These are phyloP conservation scores for Lagria hirta DNA, from an alignment of 2,888 invertebrate genomes.

Conservation along the genomic window DNA sequence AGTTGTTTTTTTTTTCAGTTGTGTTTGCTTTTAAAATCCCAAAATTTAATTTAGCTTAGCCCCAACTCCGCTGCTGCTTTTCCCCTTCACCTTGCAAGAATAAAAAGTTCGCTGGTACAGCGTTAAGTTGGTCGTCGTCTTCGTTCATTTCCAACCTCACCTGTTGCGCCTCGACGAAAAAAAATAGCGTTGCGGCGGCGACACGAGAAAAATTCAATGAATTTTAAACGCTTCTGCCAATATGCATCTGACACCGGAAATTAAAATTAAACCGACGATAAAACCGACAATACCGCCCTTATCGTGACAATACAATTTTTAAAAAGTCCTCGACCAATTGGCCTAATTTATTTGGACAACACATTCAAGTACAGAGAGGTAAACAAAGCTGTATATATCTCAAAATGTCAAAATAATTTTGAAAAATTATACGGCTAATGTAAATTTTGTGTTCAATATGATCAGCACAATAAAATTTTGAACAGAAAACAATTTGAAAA, in stretches of 20 bases:
- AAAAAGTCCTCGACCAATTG: too few relatives aligned
- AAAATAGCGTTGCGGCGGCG: slow-evolving; percentile 40
- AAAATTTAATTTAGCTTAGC: slow-evolving; percentile 15
- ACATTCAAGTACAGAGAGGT: too few relatives aligned
- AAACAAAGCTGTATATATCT: too few relatives aligned
- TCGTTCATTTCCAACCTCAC: slow-evolving; percentile 35
- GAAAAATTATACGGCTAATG: too few relatives aligned
- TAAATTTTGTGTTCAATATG: too few relatives aligned
- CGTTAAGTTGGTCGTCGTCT: slow-evolving; percentile 23
- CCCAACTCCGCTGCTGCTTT: slow-evolving; percentile 21
- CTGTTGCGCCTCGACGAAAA: slow-evolving; percentile 39
- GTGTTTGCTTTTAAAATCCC: too few relatives aligned
- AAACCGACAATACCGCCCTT: slow-evolving; percentile 14
- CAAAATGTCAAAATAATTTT: too few relatives aligned
- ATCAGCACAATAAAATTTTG: too few relatives aligned
- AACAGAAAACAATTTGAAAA: too few relatives aligned
- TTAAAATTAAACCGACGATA: slow-evolving; percentile 26
- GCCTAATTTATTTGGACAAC: too few relatives aligned
- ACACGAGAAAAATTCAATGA: slow-evolving; percentile 49
- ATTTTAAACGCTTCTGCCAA: slow-evolving; percentile 46
- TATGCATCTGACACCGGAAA: slow-evolving; percentile 28
- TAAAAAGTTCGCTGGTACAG: slow-evolving; percentile 36
- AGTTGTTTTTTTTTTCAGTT: too few relatives aligned
- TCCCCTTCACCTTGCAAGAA: slow-evolving; percentile 31
- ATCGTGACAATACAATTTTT: slow-evolving; percentile 11